Percentiles rank a stretch among this genome's conserved stretches.
Conservation (phyloP, 1,140 invertebrate genomes). For the Potamilus streckersoni region DNA sequence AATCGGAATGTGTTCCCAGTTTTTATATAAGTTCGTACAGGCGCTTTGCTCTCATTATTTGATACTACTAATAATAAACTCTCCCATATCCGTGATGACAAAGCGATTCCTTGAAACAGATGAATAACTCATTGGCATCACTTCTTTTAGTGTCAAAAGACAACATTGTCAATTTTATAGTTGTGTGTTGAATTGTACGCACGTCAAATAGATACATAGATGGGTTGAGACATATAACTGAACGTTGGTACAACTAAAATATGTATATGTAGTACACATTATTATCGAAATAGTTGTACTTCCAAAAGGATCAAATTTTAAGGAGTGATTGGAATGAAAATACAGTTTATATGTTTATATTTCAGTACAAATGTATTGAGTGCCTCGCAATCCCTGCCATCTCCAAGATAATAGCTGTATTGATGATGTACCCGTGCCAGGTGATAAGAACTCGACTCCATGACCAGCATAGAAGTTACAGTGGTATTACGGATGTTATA, state of each 20-base stretch:
- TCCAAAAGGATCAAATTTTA: not conserved
- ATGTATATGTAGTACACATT: not conserved
- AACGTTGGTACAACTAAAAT: not conserved
- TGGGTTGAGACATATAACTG: too few species aligned
- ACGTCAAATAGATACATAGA: too few species aligned
- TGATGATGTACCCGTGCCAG: constrained; percentile 97
- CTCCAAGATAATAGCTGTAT: constrained; percentile 95
- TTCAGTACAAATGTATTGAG: constrained; percentile 81
- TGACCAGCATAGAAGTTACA: constrained; percentile 93
- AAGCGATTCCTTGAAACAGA: too few species aligned
- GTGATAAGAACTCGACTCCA: constrained; percentile 93
- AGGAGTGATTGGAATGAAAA: not conserved
- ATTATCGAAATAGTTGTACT: not conserved
- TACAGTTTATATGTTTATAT: constrained; percentile 31
- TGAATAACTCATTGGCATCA: too few species aligned
- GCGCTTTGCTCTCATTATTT: too few species aligned
- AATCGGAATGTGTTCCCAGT: too few species aligned
- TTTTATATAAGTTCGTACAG: too few species aligned
- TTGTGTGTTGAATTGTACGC: too few species aligned
- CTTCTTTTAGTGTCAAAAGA: too few species aligned
- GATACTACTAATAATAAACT: too few species aligned
- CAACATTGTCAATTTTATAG: too few species aligned
- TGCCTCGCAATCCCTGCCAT: constrained; percentile 93
- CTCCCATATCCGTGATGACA: too few species aligned
- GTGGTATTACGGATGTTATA: constrained; percentile 87